These are phyloP conservation scores for Diarsia mendica DNA, from an alignment of 2,888 invertebrate species.

Conservation along the genomic window DNA sequence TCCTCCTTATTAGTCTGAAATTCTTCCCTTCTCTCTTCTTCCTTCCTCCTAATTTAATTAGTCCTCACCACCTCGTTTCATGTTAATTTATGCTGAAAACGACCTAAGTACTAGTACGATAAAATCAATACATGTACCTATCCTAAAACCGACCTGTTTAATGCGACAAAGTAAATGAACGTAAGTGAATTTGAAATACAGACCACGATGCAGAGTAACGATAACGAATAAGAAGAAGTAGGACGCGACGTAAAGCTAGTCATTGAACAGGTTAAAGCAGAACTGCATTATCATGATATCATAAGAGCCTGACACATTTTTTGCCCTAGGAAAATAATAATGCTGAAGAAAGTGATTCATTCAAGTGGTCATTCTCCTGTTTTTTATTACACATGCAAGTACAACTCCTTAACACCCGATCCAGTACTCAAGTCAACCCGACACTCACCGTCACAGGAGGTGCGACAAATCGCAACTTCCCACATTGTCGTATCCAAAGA, in stretches of 20 bases:
- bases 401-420: constrained; percentile 23
- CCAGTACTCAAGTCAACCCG: constrained; percentile 40
- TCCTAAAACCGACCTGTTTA: neutral
- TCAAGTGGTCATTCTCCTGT: constrained; percentile 15
- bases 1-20: neutral
- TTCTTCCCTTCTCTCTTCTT: neutral
- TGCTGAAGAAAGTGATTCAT: constrained; percentile 11
- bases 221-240: neutral
- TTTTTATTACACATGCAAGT: constrained; percentile 36
- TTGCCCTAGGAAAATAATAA: neutral
- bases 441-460: constrained; percentile 40
- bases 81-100: constrained; percentile 6
- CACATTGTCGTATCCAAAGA: constrained; percentile 70
- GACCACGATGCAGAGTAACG: neutral
- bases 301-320: neutral
- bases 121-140: constrained; percentile 20
- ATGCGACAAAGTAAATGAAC: neutral
- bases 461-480: constrained; percentile 64
- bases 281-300: neutral
- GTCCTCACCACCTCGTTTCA: neutral
- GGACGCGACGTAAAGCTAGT: neutral
- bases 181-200: neutral
- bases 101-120: constrained; percentile 15
- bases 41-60: constrained; percentile 19
- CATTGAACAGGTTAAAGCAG: neutral